Percentiles rank a stretch among this genome's conserved stretches.
Evolutionary conservation across 2,888 invertebrate genomes (phyloP).

Genomic region (Phanerotoma sp.): DNA sequence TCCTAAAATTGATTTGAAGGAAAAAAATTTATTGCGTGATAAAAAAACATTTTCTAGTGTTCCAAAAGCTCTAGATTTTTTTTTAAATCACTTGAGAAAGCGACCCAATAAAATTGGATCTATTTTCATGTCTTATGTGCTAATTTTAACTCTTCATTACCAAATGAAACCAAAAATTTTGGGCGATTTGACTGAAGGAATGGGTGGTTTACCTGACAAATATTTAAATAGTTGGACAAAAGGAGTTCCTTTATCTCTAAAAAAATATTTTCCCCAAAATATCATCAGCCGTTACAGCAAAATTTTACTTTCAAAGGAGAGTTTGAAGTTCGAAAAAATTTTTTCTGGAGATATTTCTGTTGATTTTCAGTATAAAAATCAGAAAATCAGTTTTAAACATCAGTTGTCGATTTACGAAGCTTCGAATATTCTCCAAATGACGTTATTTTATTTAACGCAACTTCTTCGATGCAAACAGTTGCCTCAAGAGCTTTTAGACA

Average conservation of each 20-base stretch:
- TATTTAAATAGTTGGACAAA: conserved; percentile 62
- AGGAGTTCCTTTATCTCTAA: conserved; percentile 51
- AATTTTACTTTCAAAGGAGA: conserved; percentile 55
- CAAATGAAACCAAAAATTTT: conserved; percentile 63
- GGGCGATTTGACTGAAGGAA: conserved; percentile 59
- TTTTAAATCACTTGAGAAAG: conserved; percentile 56
- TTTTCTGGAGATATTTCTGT: conserved; percentile 41
- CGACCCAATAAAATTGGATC: conserved; percentile 36
- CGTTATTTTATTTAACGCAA: conserved; percentile 49
- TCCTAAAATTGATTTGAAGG: too few species aligned
- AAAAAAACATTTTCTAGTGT: conserved; percentile 44
- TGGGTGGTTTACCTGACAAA: conserved; percentile 55
- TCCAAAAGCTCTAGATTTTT: conserved; percentile 48
- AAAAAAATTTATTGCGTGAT: background rate
- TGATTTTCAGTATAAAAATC: background rate
- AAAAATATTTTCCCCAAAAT: conserved; percentile 50
- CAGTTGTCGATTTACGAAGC: conserved; percentile 15
- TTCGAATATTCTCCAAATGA: conserved; percentile 37
- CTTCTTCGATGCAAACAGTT: conserved; percentile 36
- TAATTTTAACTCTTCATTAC: conserved; percentile 64
- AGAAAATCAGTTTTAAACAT: too few species aligned
- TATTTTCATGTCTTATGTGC: conserved; percentile 45
- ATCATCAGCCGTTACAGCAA: conserved; percentile 57
- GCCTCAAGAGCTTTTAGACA: conserved; percentile 35
- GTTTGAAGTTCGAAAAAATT: conserved; percentile 50